A percentile compares a stretch with the other conserved stretches of the same genome.
These are phyloP conservation scores for Leptinotarsa tumamoca DNA, from an alignment of 2,888 invertebrate genomes.

Conservation along the genomic window DNA sequence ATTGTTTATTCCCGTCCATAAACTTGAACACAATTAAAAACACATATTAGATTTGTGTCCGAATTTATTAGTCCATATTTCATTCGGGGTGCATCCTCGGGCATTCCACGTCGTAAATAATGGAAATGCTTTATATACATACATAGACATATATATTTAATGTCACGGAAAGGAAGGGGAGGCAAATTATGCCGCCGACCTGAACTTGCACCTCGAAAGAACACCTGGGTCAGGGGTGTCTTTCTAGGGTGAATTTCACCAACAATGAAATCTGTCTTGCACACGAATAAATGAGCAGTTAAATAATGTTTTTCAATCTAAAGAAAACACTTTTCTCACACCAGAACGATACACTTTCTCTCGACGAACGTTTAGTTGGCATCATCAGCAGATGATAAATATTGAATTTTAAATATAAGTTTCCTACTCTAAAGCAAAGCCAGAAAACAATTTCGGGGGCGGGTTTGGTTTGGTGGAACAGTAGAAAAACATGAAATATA, in stretches of 20 bases:
- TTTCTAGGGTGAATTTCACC: conserved; percentile 1
- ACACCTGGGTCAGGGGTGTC: conserved; percentile 50
- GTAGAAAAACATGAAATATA: too few species aligned
- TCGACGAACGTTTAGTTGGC: too few species aligned
- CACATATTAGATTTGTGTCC: conserved; percentile 53
- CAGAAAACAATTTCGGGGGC: too few species aligned
- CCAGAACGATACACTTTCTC: too few species aligned
- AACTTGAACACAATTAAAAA: conserved; percentile 57
- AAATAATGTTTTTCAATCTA: too few species aligned
- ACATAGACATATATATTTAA: conserved; percentile 57
- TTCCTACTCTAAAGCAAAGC: too few species aligned
- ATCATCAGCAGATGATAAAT: too few species aligned
- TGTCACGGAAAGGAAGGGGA: conserved; percentile 59
- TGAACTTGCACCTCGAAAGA: conserved; percentile 54
- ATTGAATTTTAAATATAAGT: too few species aligned
- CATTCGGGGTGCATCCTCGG: conserved; percentile 37
- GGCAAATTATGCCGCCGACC: conserved; percentile 63
- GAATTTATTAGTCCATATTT: conserved; percentile 44
- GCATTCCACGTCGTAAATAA: conserved; percentile 22
- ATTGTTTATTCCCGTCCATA: conserved; percentile 23
- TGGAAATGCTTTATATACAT: conserved; percentile 22
- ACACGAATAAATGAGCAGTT: too few species aligned
- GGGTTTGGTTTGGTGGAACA: too few species aligned
- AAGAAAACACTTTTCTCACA: too few species aligned
- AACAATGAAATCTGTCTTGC: too few species aligned